Base-by-base conservation (phyloP, 2,888 invertebrate species). In the Drosophila peninsularis region DNA sequence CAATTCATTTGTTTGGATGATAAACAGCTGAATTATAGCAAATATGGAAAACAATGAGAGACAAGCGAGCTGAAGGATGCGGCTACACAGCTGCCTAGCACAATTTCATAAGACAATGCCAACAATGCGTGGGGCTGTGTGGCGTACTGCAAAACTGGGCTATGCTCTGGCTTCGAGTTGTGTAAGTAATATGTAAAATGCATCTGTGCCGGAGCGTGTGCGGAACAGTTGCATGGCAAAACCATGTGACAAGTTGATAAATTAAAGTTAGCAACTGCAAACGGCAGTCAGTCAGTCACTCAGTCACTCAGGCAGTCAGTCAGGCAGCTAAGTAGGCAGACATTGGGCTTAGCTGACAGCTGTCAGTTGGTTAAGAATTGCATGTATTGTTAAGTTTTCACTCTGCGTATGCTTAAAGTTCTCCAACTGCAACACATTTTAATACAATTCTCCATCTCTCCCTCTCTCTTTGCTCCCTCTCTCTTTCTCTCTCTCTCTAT, bases 1-100 rank as follows among this genome's bases (percentile, higher is more conserved):
- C 87, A 83, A 85, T 85, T 85, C 84, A 83, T 85, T 86, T 85
- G 87, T 83, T 86, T 81, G 78, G 70, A 69, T 84, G 82, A 85
- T 85, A 83, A 85, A 83, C 82, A 86, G 81, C 80, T 82, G 78
- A 78, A 80, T 86, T 82, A 87, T 80, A 75, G 84, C 76, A 78
- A 76, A 84, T 84, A 81, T 80, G 73, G 78, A 72, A 77, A 79
- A 84, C 85, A 84, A 84, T 81, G 73, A 65, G 63, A 66, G 58
- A 70, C 72, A 62, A 60, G 71, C 42, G 42, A 68, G 37, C 55
- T 60, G 58, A 68, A 42, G 65, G 62, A 65, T 60, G 65, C 52
- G 47, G 65, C 45, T 50, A 56, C 63, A 54, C 62, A 53, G 76
- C 71, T 71, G 75, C 68, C 69, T 60, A 55, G 71, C 66, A 71